A percentile compares a stretch with the other conserved stretches of the same genome.
Conservation (phyloP, 2,113 vertebrate genomes). For the Monarcha castaneiventris region DNA sequence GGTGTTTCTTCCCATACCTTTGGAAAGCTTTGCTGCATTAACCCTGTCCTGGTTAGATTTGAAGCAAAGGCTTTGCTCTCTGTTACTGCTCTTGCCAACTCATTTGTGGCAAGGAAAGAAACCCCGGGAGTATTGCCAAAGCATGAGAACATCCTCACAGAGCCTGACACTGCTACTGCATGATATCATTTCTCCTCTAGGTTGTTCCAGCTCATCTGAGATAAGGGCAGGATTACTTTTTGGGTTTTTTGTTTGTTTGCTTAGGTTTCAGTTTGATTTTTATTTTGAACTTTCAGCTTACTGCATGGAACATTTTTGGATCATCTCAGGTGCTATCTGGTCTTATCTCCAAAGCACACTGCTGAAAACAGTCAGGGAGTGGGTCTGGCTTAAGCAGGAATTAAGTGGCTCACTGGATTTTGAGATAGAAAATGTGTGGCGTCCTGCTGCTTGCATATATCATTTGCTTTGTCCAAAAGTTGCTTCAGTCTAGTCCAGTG, state of each 20-base stretch:
- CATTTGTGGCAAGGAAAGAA: not conserved
- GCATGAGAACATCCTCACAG: not conserved
- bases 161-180: not conserved
- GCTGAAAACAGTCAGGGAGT: not conserved
- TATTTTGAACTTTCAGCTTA: not conserved
- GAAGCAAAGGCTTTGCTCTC: not conserved
- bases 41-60: not conserved
- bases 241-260: not conserved
- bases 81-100: not conserved
- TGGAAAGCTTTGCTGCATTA: not conserved
- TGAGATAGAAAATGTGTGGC: rapidly evolving
- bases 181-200: not conserved
- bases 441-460: not conserved
- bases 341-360: not conserved
- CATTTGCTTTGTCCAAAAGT: not conserved
- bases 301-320: not conserved
- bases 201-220: not conserved
- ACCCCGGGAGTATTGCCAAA: not conserved
- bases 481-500: not conserved
- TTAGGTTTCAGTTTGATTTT: not conserved
- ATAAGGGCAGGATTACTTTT: not conserved
- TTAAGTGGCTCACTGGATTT: not conserved
- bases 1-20: not conserved
- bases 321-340: not conserved
- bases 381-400: not conserved